phyloP scores from a whole-genome alignment of 2,113 vertebrate species.

The Dermatemys mawii region DNA sequence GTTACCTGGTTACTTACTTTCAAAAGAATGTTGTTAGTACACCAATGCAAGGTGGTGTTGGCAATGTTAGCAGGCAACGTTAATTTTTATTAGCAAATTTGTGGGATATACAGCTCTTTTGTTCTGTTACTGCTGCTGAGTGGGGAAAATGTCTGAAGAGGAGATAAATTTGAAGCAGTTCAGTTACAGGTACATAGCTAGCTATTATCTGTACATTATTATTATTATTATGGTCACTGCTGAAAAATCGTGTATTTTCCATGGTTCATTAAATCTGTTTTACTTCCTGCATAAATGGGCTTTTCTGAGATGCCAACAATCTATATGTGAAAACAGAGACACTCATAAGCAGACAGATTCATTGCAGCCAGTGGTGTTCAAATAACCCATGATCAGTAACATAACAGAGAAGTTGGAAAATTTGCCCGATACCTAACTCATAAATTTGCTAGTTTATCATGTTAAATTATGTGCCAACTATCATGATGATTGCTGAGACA shows the following conservation, averaged over 20 bases:
- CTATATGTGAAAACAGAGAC: not conserved
- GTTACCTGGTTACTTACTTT: not conserved
- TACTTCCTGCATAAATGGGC: conserved; percentile 32
- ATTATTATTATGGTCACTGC: conserved; percentile 58
- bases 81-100: conserved; percentile 51
- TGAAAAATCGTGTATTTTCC: conserved; percentile 54
- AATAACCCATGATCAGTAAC: conserved; percentile 31
- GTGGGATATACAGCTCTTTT: not conserved
- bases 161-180: conserved; percentile 35
- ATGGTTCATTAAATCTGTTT: conserved; percentile 65
- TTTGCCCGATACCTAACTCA: conserved; percentile 32
- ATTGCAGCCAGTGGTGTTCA: not conserved
- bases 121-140: not conserved
- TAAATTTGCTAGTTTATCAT: conserved; percentile 50
- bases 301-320: conserved; percentile 25
- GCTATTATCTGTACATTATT: conserved; percentile 41
- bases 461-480: conserved; percentile 39
- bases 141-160: conserved; percentile 23
- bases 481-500: not conserved
- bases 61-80: not conserved
- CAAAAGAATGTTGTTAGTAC: not conserved
- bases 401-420: conserved; percentile 26
- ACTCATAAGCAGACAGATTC: conserved; percentile 15
- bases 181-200: conserved; percentile 51
- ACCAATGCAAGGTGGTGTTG: not conserved